phyloP scores from a whole-genome alignment of 2,888 invertebrate species.

The Elmis aenea region DNA sequence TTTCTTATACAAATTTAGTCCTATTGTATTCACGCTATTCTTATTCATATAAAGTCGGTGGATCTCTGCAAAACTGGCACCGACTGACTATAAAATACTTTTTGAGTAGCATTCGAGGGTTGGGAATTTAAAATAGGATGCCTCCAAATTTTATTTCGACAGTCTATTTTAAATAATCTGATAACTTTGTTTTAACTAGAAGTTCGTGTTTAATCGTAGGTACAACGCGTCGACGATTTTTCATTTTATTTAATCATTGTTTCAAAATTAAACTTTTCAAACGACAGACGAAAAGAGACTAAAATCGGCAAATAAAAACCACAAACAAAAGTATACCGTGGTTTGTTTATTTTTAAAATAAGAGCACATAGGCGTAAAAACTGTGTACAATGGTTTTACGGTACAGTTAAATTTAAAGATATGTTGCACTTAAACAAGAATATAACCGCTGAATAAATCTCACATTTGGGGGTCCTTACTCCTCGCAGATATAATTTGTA shows the following conservation, averaged over 20 bases:
- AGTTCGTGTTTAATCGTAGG: no score
- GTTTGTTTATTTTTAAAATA: no score
- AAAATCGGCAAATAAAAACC: conserved; percentile 2
- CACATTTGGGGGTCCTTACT: conserved; percentile 27
- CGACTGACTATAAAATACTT: conserved; percentile 27
- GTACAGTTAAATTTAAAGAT: no score
- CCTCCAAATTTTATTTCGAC: conserved; percentile 28
- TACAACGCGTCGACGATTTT: no score
- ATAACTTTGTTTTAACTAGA: no score
- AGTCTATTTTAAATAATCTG: no score
- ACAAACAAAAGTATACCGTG: conserved; percentile 1
- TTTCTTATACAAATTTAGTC: conserved; percentile 40
- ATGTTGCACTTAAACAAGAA: no score
- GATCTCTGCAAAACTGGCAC: conserved; percentile 23
- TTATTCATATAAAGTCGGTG: conserved; percentile 34
- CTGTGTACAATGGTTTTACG: no score
- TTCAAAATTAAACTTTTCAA: no score
- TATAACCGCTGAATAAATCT: conserved; percentile 16
- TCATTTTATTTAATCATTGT: no score
- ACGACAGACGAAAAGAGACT: no score
- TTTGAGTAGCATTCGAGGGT: conserved; percentile 20
- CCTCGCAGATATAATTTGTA: conserved; percentile 34
- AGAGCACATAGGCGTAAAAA: no score
- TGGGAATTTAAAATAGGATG: conserved; percentile 29
- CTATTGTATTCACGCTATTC: conserved; percentile 36